Evolutionary conservation across 2,888 invertebrate species (phyloP), one percentile per base, ranked within the genome.

Genomic region (Camptogramma bilineatum): DNA sequence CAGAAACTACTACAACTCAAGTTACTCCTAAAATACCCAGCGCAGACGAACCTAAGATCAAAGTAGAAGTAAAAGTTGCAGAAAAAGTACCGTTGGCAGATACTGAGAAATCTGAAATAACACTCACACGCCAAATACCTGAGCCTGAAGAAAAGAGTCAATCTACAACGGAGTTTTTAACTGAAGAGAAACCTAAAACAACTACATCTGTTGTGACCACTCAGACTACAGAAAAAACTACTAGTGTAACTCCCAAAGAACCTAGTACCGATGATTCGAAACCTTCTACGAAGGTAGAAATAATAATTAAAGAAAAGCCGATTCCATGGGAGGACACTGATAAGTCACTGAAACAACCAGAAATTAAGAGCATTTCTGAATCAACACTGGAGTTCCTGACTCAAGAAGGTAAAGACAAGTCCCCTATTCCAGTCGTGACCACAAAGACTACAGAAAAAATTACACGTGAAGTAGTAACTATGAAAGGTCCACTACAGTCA

Each of bases 401-500:
- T 16, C 68, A 73, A 51, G 83, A 83, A 77, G 69, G 73, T 9
- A 57, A 57, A 53, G 50, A 56, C 7, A 39, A 50, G 5, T 8
- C 46, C 7, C 51, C 58, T 48, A 5, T 13, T 13, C 28, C 24
- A 13, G 28, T 52, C 2, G 52, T 59, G 2, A 39, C 58, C 19
- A 54, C 50, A 0, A 57, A 48, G 42, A 46, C 56, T 21, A 50
- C 66, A 16, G 66, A 54, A 53, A 76, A 69, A 31, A 66, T 51
- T 9, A 50, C 75, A 2, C 71, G 78, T 57, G 75, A 79, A 62
- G 70, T 75, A 21, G 70, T 64, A 9, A 74, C 77, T 48, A 75
- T 80, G 68, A 75, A 75, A 46, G 76, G 77, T 42, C 79, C 79
- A 1, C 62, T 66, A 9, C 83, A 83, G 54, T 82, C 81, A 44